Evolutionary conservation across 1,140 invertebrate genomes (phyloP).

Genomic region (Drosophila setifemur): DNA sequence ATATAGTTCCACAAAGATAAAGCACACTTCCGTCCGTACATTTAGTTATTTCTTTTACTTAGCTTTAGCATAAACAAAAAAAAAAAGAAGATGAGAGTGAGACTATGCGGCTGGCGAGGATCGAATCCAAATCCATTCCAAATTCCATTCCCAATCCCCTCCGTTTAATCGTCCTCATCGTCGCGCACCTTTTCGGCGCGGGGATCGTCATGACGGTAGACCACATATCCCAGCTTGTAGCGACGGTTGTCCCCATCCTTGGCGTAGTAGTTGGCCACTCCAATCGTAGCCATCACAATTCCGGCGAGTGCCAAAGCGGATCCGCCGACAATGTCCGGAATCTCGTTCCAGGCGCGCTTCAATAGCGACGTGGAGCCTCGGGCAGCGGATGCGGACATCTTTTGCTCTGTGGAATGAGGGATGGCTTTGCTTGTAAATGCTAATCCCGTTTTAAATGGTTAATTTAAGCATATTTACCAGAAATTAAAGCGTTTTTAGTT

Average conservation of each 20-base stretch:
- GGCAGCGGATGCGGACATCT: constrained; percentile 68
- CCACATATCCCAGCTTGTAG: constrained; percentile 85
- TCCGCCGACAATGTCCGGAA: constrained; percentile 86
- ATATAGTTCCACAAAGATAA: no score
- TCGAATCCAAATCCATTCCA: no score
- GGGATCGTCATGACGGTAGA: constrained; percentile 86
- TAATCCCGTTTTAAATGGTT: background rate
- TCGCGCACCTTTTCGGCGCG: constrained; percentile 83
- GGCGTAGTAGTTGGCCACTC: constrained; percentile 83
- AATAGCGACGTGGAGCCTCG: constrained; percentile 77
- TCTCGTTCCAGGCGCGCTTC: constrained; percentile 86
- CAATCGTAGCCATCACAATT: constrained; percentile 83
- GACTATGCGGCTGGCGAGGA: background rate
- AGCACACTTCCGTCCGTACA: background rate
- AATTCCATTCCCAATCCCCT: background rate
- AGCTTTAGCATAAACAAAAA: constrained; percentile 48
- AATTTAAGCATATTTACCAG: constrained; percentile 40
- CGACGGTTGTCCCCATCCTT: constrained; percentile 86
- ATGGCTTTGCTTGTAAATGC: no score
- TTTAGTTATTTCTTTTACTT: constrained; percentile 59
- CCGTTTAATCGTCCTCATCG: constrained; percentile 69
- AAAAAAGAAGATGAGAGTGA: constrained; percentile 28
- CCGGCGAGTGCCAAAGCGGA: constrained; percentile 83
- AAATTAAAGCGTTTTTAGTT: constrained; percentile 41
- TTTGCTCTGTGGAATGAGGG: constrained; percentile 24